Percentiles rank a stretch among this genome's conserved stretches.
Conservation (phyloP, 2,888 invertebrate genomes). For the Halocaridina rubra region DNA sequence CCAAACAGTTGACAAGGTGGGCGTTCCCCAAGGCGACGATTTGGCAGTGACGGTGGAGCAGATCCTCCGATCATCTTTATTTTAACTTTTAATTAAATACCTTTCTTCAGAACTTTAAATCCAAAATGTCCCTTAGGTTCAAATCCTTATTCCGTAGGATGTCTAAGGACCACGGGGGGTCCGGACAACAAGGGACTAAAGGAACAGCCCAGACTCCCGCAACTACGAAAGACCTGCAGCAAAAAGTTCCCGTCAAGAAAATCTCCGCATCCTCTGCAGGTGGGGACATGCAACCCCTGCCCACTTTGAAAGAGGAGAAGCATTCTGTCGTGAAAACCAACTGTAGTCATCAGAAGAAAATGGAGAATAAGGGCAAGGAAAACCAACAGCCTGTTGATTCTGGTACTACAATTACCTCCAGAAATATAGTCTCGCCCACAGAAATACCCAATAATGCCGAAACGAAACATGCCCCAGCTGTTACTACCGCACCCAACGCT, state of each 20-base stretch:
- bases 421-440: background rate
- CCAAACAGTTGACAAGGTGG: no score
- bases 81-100: no score
- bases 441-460: background rate
- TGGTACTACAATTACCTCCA: background rate
- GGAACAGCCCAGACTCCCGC: background rate
- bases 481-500: background rate
- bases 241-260: constrained; percentile 28
- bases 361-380: constrained; percentile 29
- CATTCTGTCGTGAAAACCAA: background rate
- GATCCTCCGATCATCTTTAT: no score
- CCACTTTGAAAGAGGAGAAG: constrained; percentile 53
- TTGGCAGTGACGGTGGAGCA: no score
- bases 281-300: constrained; percentile 40
- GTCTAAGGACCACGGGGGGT: constrained; percentile 61
- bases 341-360: background rate
- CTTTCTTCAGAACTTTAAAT: no score
- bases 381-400: background rate
- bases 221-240: background rate
- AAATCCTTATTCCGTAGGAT: constrained; percentile 64
- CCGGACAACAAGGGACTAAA: constrained; percentile 20
- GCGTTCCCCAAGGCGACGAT: no score
- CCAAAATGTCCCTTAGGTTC: constrained; percentile 60
- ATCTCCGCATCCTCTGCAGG: background rate
- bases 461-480: background rate